Evolutionary conservation across 2,888 invertebrate species (phyloP), one percentile per base, ranked within the genome.

Genomic region (Diarsia dahlii): DNA sequence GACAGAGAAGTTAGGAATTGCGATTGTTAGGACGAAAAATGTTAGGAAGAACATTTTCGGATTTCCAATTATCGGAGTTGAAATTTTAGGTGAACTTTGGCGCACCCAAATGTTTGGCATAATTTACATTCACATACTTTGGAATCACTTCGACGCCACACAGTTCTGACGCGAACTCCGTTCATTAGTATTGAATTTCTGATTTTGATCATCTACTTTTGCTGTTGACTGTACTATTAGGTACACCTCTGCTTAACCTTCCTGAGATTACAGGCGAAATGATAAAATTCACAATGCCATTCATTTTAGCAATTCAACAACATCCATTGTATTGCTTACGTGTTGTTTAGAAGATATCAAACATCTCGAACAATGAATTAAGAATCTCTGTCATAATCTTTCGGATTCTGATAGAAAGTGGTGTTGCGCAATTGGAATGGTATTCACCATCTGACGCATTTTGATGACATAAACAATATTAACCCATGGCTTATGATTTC

Each of bases 401-500:
- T 15, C 28, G 45, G 15, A 45, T 63, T 13, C 6, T 63, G 8
- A 3, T 63, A 63, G n/a, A 45, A 63, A 63, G 63, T 45, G 13
- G 6, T 45, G 23, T 63, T 45, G 23, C 3, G 15, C 63, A 45
- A 63, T 63, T 45, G 45, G 10, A 13, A 23, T 63, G 63, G 1
- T 9, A 28, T 9, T 15, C n/a, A 13, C n/a, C 28, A 28, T 28
- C 45, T 70, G 13, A 69, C n/a, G 20, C 45, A 54, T 18, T 13
- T 72, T 9, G 2, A n/a, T 56, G 34, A 56, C 18, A 20, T 58
- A 23, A 46, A 3, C 39, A 20, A 71, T 48, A 70, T 58, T 1
- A 72, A 54, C 46, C 23, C 28, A 69, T 54, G 28, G n/a, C 28
- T 23, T 20, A 23, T 20, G 2, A 60, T 46, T 77, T 78, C 70